A percentile compares a stretch with the other conserved stretches of the same genome.
These are phyloP conservation scores for Drosophila picticornis DNA, from an alignment of 2,888 invertebrate species.

Conservation along the genomic window DNA sequence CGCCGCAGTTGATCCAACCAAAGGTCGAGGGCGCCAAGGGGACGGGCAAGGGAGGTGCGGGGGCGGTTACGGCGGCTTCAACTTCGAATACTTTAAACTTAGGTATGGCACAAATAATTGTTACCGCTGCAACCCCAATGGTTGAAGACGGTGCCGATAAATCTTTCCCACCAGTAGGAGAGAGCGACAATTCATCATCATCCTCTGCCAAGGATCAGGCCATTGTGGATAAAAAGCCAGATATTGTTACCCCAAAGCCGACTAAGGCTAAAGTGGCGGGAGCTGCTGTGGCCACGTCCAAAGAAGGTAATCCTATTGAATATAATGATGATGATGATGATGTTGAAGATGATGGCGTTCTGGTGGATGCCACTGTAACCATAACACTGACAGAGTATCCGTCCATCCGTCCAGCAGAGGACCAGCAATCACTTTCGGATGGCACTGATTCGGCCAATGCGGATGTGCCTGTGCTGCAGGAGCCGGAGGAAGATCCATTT, in stretches of 20 bases:
- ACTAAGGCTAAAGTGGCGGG: constrained; percentile 52
- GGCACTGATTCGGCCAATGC: constrained; percentile 70
- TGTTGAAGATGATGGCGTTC: constrained; percentile 6
- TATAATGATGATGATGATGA: constrained; percentile 1
- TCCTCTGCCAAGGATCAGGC: constrained; percentile 39
- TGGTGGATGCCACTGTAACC: constrained; percentile 55
- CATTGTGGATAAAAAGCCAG: constrained; percentile 64
- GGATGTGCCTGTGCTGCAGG: constrained; percentile 74
- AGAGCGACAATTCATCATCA: constrained; percentile 68
- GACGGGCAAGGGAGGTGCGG: constrained; percentile 26
- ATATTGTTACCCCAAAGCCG: constrained; percentile 60
- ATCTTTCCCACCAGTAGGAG: constrained; percentile 89
- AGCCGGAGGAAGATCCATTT: constrained; percentile 82
- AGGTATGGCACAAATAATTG: constrained; percentile 95
- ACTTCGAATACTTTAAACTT: constrained; percentile 88
- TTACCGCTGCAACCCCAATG: constrained; percentile 97
- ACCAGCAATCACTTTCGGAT: constrained; percentile 75
- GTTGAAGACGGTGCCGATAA: constrained; percentile 92
- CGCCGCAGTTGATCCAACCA: constrained; percentile 65
- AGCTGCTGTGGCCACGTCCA: constrained; percentile 39
- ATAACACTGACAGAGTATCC: constrained; percentile 70
- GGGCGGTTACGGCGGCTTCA: constrained; percentile 46
- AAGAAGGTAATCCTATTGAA: constrained; percentile 72
- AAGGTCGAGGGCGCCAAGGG: constrained; percentile 24
- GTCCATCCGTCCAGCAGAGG: constrained; percentile 69